These are phyloP conservation scores for Crypturellus undulatus DNA, from an alignment of 2,113 vertebrate genomes.

Conservation along the genomic window DNA sequence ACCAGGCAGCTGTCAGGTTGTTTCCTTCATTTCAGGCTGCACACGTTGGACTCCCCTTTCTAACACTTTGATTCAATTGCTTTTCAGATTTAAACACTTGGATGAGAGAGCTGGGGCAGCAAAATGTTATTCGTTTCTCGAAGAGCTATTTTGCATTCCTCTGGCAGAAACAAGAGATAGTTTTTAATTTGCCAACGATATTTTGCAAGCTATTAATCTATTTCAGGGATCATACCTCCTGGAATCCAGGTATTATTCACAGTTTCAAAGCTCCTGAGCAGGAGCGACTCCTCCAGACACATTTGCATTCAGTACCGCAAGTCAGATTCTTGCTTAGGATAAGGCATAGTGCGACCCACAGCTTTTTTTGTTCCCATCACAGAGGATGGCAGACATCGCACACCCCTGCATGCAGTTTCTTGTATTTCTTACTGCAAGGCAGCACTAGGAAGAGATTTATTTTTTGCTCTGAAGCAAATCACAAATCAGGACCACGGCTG, in stretches of 20 bases:
- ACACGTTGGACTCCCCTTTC: not conserved
- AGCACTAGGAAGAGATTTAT: not conserved
- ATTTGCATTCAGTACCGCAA: not conserved
- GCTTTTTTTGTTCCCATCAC: not conserved
- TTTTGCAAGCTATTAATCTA: not conserved
- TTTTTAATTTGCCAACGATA: constrained; percentile 19
- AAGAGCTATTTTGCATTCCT: constrained; percentile 19
- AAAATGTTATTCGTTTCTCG: not conserved
- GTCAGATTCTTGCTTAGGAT: not conserved
- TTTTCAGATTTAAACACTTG: constrained; percentile 32
- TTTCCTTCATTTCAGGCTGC: not conserved
- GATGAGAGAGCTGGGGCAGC: constrained; percentile 13
- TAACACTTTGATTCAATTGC: not conserved
- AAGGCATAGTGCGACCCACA: not conserved
- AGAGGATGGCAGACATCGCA: not conserved
- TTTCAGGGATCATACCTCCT: constrained; percentile 9
- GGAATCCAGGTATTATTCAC: constrained; percentile 7
- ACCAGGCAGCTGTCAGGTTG: not conserved
- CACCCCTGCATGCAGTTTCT: not conserved
- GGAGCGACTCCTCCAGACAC: not conserved
- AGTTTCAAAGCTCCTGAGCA: not conserved
- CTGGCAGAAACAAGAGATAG: not conserved
- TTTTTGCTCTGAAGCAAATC: not conserved
- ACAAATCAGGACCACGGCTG: not conserved
- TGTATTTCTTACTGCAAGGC: not conserved